Conservation (phyloP, 1,140 invertebrate genomes). For the Calephelis nemesis region DNA sequence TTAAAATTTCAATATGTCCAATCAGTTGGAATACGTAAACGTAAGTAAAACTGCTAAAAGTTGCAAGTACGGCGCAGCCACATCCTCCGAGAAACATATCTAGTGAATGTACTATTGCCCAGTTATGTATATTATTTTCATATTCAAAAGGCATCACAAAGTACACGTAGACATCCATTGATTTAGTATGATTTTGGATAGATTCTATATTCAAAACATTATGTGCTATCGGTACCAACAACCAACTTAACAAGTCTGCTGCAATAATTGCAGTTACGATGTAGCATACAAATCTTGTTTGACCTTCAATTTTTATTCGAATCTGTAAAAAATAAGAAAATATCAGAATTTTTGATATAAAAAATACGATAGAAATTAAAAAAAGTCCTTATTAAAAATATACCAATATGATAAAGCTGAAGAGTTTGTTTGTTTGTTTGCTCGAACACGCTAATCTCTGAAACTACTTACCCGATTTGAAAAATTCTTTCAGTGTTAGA, state of each 20-base stretch:
- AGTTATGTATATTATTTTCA: slow-evolving; percentile 37
- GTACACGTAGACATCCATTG: slow-evolving; percentile 42
- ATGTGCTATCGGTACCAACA: slow-evolving; percentile 33
- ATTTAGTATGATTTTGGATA: slow-evolving; percentile 35
- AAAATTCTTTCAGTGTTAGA: too few relatives aligned
- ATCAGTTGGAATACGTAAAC: slow-evolving; percentile 45
- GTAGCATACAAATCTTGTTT: slow-evolving; percentile 34
- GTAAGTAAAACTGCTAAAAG: slow-evolving; percentile 39
- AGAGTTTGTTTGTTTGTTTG: too few relatives aligned
- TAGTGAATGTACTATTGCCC: slow-evolving; percentile 34
- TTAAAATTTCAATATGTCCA: slow-evolving; percentile 45
- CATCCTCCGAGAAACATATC: slow-evolving; percentile 29
- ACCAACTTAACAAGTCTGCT: slow-evolving; percentile 37
- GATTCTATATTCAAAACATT: slow-evolving; percentile 41
- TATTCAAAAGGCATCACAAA: slow-evolving; percentile 47
- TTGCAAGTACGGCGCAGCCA: slow-evolving; percentile 29
- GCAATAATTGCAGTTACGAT: slow-evolving; percentile 37
- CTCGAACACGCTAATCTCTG: too few relatives aligned
- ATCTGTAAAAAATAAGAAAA: slow-evolving; percentile 34
- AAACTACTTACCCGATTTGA: too few relatives aligned
- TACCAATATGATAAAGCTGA: too few relatives aligned
- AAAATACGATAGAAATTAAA: too few relatives aligned
- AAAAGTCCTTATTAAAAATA: too few relatives aligned
- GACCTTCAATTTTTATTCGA: slow-evolving; percentile 34
- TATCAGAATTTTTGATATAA: too few relatives aligned